phyloP scores from a whole-genome alignment of 2,797 vertebrate genomes.

The Mycteria americana region DNA sequence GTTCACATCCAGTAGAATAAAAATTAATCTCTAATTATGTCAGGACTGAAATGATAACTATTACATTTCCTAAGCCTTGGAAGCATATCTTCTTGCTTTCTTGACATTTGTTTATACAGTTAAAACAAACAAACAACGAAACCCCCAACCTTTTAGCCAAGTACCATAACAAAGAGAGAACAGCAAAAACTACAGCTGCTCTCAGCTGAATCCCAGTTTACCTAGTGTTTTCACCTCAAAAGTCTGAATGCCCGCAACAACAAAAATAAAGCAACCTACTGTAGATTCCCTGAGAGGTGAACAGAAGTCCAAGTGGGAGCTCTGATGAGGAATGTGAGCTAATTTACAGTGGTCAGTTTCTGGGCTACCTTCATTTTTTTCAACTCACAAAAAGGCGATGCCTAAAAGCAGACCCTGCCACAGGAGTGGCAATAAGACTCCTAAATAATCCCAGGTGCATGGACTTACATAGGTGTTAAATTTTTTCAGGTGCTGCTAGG shows the following conservation, averaged over 20 bases:
- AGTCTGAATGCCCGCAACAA: neutral
- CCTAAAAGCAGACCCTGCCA: neutral
- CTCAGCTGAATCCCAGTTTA: neutral
- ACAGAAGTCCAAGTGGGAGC: neutral
- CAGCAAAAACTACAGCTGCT: neutral
- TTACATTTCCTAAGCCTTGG: neutral
- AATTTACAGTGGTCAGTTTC: neutral
- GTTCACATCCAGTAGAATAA: neutral
- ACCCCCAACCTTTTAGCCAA: neutral
- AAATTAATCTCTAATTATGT: neutral
- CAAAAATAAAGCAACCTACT: neutral
- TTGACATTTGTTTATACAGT: neutral
- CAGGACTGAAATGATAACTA: neutral
- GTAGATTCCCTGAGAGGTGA: neutral
- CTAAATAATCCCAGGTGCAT: neutral
- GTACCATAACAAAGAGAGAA: neutral
- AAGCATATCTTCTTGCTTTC: neutral
- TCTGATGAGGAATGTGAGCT: neutral
- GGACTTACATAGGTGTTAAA: fast-evolving
- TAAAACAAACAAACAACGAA: neutral
- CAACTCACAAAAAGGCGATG: neutral
- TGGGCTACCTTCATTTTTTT: neutral
- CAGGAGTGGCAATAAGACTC: neutral
- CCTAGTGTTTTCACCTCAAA: neutral
- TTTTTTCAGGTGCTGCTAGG: neutral